These are phyloP conservation scores for Orius insidiosus DNA, from an alignment of 1,140 invertebrate genomes.

Conservation along the genomic window DNA sequence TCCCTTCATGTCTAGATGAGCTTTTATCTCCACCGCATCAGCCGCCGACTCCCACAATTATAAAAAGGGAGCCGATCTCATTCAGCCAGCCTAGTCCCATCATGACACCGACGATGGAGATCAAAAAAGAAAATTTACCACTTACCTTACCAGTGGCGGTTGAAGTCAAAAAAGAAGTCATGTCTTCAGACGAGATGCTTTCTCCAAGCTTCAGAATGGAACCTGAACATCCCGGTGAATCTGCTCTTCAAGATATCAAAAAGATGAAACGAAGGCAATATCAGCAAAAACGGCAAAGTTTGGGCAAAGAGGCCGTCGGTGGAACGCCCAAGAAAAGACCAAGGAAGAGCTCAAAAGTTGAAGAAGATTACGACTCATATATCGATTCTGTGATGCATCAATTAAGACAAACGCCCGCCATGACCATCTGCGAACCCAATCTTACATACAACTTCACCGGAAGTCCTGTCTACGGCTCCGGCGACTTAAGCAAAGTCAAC, in stretches of 20 bases:
- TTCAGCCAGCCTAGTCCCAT: conserved; percentile 11
- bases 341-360: conserved; percentile 62
- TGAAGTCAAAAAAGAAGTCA: conserved; percentile 33
- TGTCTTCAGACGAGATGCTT: conserved; percentile 32
- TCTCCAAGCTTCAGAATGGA: conserved; percentile 22
- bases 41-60: conserved; percentile 6
- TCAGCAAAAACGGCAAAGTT: conserved; percentile 61
- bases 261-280: conserved; percentile 65
- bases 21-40: conserved; percentile 15
- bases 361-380: conserved; percentile 82
- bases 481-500: conserved; percentile 55
- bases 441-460: conserved; percentile 65
- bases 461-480: conserved; percentile 61
- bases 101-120: conserved; percentile 16
- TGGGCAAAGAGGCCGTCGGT: conserved; percentile 34
- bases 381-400: conserved; percentile 76
- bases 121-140: conserved; percentile 13
- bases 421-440: conserved; percentile 75
- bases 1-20: conserved; percentile 14
- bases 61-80: conserved; percentile 13
- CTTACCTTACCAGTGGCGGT: conserved; percentile 15
- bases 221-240: background rate
- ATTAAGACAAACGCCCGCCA: conserved; percentile 59
- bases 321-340: conserved; percentile 55
- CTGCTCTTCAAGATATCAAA: conserved; percentile 22